Percentiles rank a stretch among this genome's conserved stretches.
These are phyloP conservation scores for Lepidocyrtinus sp. DNA, from an alignment of 2,888 invertebrate genomes.

Conservation along the genomic window DNA sequence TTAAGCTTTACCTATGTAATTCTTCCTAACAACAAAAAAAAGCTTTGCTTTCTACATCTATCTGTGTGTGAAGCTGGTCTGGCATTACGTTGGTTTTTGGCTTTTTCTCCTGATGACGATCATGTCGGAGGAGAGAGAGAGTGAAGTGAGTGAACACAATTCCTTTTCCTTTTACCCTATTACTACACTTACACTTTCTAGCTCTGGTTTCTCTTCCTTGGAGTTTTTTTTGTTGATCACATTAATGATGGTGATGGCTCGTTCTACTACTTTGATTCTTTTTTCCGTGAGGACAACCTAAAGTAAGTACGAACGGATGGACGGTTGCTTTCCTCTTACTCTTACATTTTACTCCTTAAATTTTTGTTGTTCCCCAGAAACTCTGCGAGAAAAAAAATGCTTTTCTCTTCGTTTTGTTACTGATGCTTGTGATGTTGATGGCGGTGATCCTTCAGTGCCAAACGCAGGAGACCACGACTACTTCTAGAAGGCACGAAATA, in stretches of 20 bases:
- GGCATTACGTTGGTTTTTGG: conserved; percentile 6
- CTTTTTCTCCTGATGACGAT: background rate
- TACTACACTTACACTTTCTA: conserved; percentile 1
- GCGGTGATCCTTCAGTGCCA: conserved; percentile 58
- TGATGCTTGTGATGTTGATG: conserved; percentile 38
- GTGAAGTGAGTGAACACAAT: background rate
- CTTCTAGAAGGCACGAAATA: background rate
- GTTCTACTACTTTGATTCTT: conserved; percentile 24
- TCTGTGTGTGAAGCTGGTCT: background rate
- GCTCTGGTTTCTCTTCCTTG: background rate
- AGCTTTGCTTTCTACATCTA: background rate
- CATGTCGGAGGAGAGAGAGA: conserved; percentile 1
- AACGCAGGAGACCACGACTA: conserved; percentile 43
- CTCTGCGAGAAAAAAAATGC: background rate
- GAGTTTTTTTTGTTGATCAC: conserved; percentile 9
- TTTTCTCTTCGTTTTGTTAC: background rate
- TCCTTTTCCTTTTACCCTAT: conserved; percentile 3
- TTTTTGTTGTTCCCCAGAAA: background rate
- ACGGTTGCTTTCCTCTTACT: background rate
- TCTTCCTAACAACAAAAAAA: conserved; percentile 2
- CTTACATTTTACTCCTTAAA: background rate
- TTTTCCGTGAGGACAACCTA: background rate
- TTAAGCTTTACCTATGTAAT: background rate
- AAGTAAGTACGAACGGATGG: background rate
- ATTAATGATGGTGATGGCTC: conserved; percentile 11